Conservation (phyloP, 2,113 vertebrate species). For the Gasterosteus aculeatus region DNA sequence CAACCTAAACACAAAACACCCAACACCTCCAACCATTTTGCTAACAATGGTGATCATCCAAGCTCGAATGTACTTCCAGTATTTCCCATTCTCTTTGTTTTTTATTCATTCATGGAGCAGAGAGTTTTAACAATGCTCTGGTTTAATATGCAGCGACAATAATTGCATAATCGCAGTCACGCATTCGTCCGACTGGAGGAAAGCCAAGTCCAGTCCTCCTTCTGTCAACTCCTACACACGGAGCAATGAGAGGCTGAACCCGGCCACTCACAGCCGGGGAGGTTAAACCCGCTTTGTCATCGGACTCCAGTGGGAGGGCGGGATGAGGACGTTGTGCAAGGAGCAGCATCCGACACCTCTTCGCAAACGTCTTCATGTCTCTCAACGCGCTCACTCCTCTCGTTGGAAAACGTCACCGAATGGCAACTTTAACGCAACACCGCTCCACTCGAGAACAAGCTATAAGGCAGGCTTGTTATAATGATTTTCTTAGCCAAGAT, state of each 20-base stretch:
- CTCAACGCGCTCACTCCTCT: slow-evolving; percentile 16
- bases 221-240: slow-evolving; percentile 63
- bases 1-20: not conserved
- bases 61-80: not conserved
- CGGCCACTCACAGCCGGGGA: slow-evolving; percentile 63
- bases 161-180: not conserved
- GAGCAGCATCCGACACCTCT: slow-evolving; percentile 56
- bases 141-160: not conserved
- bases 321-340: slow-evolving; percentile 57
- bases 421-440: not conserved
- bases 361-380: slow-evolving; percentile 38
- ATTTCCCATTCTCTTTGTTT: not conserved
- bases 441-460: not conserved
- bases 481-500: not conserved
- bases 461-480: not conserved
- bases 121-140: not conserved
- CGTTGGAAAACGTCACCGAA: not conserved
- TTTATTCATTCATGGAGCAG: not conserved
- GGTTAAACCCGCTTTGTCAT: slow-evolving; percentile 79
- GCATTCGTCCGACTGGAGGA: not conserved
- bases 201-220: slow-evolving; percentile 33
- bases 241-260: slow-evolving; percentile 62
- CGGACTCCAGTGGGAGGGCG: slow-evolving; percentile 71
- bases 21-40: not conserved
- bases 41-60: not conserved